A percentile compares a stretch with the other conserved stretches of the same genome.
phyloP scores from a whole-genome alignment of 1,140 invertebrate species.

The Aphaenogaster ashmeadi region DNA sequence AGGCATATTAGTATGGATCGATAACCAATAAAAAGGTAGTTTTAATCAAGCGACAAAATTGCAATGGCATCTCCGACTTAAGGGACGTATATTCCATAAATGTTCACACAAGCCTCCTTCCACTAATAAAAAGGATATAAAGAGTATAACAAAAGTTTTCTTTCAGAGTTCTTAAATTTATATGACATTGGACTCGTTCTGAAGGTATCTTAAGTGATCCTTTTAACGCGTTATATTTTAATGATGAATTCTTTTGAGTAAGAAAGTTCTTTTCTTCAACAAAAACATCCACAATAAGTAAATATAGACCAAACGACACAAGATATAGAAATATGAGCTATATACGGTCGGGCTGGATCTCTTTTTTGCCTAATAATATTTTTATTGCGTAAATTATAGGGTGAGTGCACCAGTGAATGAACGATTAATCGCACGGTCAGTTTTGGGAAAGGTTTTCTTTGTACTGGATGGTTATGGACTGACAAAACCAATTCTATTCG shows the following conservation, averaged over 20 bases:
- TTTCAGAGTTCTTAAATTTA: constrained; percentile 17
- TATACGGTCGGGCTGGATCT: too few species aligned
- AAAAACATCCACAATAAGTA: background rate
- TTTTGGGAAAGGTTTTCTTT: too few species aligned
- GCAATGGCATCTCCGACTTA: background rate
- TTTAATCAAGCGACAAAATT: constrained; percentile 55
- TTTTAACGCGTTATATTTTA: constrained; percentile 7
- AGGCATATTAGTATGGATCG: constrained; percentile 47
- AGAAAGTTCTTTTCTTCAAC: background rate
- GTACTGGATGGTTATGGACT: too few species aligned
- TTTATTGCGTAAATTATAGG: too few species aligned
- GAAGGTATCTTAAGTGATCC: background rate
- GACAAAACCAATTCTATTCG: too few species aligned
- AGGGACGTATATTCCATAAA: background rate
- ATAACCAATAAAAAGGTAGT: constrained; percentile 42
- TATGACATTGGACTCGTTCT: background rate
- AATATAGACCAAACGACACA: too few species aligned
- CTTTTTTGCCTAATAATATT: too few species aligned
- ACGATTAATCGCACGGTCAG: too few species aligned
- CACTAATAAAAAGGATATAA: background rate
- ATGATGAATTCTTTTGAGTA: background rate
- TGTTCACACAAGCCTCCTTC: background rate
- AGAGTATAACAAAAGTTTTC: constrained; percentile 5
- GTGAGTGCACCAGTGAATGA: too few species aligned
- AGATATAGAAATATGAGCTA: too few species aligned